These are phyloP conservation scores for Anarsia innoxiella DNA, from an alignment of 2,888 invertebrate genomes.

Conservation along the genomic window DNA sequence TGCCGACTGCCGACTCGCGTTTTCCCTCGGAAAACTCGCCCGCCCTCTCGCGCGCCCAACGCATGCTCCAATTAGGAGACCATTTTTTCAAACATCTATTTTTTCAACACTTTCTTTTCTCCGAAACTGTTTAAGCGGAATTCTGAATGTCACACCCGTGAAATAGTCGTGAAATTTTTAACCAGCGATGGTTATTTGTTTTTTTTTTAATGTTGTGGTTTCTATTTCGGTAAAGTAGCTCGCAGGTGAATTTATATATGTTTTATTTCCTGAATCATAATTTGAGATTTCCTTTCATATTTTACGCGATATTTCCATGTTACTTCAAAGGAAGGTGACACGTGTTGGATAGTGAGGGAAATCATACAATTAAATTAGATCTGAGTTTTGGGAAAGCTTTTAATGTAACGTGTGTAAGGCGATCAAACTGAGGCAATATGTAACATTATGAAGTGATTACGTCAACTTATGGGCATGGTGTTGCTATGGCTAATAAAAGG, in stretches of 20 bases:
- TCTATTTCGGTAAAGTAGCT: constrained; percentile 7
- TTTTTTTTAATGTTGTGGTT: background rate
- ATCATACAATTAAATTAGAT: too few species aligned
- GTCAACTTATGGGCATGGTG: too few species aligned
- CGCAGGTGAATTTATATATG: constrained; percentile 8
- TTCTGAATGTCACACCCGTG: constrained; percentile 15
- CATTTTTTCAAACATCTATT: constrained; percentile 6
- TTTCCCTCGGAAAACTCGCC: constrained; percentile 54
- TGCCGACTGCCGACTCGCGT: constrained; percentile 28
- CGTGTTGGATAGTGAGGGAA: too few species aligned
- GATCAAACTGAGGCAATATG: too few species aligned
- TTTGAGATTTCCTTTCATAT: constrained; percentile 2
- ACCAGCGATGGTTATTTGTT: constrained; percentile 4
- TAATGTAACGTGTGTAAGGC: too few species aligned
- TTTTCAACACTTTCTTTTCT: constrained; percentile 15
- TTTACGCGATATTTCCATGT: too few species aligned
- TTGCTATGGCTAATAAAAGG: constrained; percentile 6
- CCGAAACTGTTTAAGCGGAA: constrained; percentile 34
- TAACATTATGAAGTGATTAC: too few species aligned
- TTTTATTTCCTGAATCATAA: constrained; percentile 3
- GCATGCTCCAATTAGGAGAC: constrained; percentile 37
- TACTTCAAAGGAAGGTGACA: too few species aligned
- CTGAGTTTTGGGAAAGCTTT: too few species aligned
- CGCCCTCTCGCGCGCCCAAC: constrained; percentile 45
- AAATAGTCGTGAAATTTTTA: constrained; percentile 6